Conservation (phyloP, 1,140 invertebrate genomes). For the Diorhabda carinulata region DNA sequence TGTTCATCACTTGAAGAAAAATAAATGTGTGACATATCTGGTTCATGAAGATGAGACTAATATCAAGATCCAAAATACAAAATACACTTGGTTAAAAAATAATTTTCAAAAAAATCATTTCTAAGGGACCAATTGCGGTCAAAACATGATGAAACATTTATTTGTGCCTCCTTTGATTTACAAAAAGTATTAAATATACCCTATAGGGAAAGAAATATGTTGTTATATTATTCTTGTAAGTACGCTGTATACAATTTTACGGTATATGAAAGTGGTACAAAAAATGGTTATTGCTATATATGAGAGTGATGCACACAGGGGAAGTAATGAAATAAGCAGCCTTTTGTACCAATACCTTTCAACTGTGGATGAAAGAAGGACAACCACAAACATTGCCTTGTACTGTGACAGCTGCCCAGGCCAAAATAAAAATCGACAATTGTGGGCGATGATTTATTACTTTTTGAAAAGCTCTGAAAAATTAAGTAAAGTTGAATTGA, state of each 20-base stretch:
- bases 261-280: conserved; percentile 16
- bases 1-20: too few relatives aligned
- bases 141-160: too few relatives aligned
- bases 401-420: conserved; percentile 23
- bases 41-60: too few relatives aligned
- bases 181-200: conserved; percentile 15
- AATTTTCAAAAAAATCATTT: too few relatives aligned
- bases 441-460: conserved; percentile 20
- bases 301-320: conserved; percentile 21
- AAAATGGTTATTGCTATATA: conserved; percentile 21
- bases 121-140: too few relatives aligned
- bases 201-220: conserved; percentile 11
- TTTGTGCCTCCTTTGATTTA: conserved; percentile 20
- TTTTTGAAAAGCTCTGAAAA: conserved; percentile 23
- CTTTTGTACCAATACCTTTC: conserved; percentile 27
- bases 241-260: conserved; percentile 25
- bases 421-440: conserved; percentile 28
- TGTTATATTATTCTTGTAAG: conserved; percentile 10
- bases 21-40: too few relatives aligned
- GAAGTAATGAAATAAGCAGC: conserved; percentile 18
- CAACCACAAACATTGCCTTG: conserved; percentile 15
- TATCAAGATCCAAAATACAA: too few relatives aligned
- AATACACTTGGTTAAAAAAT: too few relatives aligned
- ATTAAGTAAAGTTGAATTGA: conserved; percentile 27
- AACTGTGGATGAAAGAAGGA: conserved; percentile 21